Evolutionary conservation across 2,113 vertebrate genomes (phyloP).

Genomic region (Takifugu bimaculatus): DNA sequence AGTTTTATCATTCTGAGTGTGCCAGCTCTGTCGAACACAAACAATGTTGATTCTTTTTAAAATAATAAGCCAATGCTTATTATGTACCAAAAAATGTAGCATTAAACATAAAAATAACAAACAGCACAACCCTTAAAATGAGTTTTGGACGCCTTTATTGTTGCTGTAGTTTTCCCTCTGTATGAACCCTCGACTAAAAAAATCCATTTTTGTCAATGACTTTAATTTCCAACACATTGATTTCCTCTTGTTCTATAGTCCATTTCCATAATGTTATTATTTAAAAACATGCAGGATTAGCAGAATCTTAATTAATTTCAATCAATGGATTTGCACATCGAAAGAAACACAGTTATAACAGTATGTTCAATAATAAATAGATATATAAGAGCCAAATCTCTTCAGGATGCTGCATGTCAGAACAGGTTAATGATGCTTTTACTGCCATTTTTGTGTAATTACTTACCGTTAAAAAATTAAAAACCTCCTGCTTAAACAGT

Average conservation of each 20-base stretch:
- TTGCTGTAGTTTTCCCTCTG: background rate
- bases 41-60: no score
- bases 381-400: background rate
- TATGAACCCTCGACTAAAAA: background rate
- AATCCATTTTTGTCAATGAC: background rate
- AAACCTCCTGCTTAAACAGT: no score
- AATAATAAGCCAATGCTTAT: no score
- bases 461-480: no score
- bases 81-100: no score
- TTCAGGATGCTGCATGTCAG: background rate
- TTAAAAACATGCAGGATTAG: background rate
- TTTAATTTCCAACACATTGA: conserved; percentile 2
- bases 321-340: no score
- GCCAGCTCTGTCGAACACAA: background rate
- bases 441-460: no score
- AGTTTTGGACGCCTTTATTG: background rate
- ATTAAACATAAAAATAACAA: no score
- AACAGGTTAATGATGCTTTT: no score
- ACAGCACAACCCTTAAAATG: background rate
- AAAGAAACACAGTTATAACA: background rate
- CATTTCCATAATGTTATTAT: background rate
- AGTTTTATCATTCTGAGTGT: background rate
- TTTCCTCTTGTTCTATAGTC: background rate
- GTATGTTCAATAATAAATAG: background rate
- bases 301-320: background rate